Evolutionary conservation across 2,797 vertebrate genomes (phyloP), one percentile per base, ranked within the genome.

Genomic region (Epinephelus awoara): DNA sequence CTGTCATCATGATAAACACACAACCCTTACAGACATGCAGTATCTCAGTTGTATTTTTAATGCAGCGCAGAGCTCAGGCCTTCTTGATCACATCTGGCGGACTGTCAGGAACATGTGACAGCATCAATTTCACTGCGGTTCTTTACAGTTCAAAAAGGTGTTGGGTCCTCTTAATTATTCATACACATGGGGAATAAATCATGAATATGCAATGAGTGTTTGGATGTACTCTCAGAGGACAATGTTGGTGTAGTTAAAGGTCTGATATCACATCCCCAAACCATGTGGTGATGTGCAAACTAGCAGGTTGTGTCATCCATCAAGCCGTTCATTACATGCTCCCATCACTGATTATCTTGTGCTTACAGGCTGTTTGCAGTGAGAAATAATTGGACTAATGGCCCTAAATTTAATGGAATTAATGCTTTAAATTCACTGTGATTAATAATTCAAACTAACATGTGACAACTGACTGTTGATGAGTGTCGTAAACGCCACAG

Each of bases 151-250:
- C 65, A 85, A 71, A 71, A 72, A 72, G 59, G 70, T 72, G 65
- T 2, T 34, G 42, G 61, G 27, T 38, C 46, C 50, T 59, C 55
- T 62, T 38, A 72, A 72, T 74, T 67, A 86, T 84, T 83, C 66
- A 81, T 68, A 19, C 47, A 9, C 23, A 34, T 34, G 38, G 15
- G 25, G 25, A 51, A 74, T 51, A 62, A 40, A n/a, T 55, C 71
- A 75, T 90, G 75, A 89, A 83, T 90, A 88, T 86, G 80, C 67
- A 66, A 80, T 47, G 62, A 70, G 64, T 69, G 81, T 72, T 76
- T 83, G 62, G 62, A 78, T 18, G 44, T n/a, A 51, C 38, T 57
- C 69, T 79, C 49, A 58, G 52, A 71, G 81, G 79, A 78, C 74
- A 47, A 59, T 40, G 68, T 64, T 42, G 61, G 59, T 44, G 14